Base-by-base conservation (phyloP, 2,113 vertebrate genomes). In the Myrmecophaga tridactyla region DNA sequence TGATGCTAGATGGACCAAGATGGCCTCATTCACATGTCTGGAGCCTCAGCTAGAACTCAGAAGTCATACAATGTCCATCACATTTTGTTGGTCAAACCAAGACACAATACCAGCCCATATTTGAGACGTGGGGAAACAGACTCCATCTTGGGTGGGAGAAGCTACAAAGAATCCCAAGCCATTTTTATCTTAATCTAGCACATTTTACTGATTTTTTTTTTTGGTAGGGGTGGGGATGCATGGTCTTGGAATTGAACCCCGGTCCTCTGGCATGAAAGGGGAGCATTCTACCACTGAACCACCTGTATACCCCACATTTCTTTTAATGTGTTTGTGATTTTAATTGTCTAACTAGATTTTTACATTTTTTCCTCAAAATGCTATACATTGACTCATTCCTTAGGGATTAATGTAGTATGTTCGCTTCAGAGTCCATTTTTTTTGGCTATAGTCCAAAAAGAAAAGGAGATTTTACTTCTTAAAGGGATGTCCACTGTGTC, bases 371-470 rank as follows among this genome's bases (percentile, higher is more conserved):
- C 63, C 70, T 87, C n/a, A 39, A 77, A 88, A 21, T 82, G 27
- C 53, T 36, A 20, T 73, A 39, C 41, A 23, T 53, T 90, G 46
- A 27, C 39, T 89, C 17, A 81, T 85, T 92, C 39, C 84, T 81
- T 86, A 13, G 25, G 31, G 34, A 70, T 90, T 92, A 82, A 56
- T 90, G 69, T 62, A 81, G 23, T 83, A 58, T 84, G 17, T 83
- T 0, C 87, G 70, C 39, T n/a, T 87, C 63, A 69, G 75, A 83
- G 39, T 86, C 43, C 62, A 73, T 60, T 29, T 90, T 87, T 93
- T 78, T 90, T 91, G 69, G n/a, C 39, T 65, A 94, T 53, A 81
- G 72, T 73, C n/a, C 69, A 90, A 85, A 94, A 94, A 94, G 36
- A 58, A 89, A 86, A 88, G n/a, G 62, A 86, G 46, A 43, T 43